Evolutionary conservation across 23 tunicate species (phyloP).

Genomic region (Oikopleura vanhoeffeni): DNA sequence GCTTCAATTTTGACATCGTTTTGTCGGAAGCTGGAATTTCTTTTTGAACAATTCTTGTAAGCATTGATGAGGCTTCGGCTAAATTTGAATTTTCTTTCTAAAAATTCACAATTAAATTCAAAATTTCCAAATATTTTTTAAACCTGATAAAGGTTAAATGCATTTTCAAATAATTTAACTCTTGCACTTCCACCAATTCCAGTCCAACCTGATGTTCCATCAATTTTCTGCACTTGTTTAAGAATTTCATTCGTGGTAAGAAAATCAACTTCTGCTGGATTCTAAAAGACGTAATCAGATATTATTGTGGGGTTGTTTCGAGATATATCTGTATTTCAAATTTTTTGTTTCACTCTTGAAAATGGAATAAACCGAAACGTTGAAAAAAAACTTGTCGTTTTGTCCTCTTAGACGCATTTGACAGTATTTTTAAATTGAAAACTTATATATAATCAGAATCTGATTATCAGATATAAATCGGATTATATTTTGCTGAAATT

Average conservation of each 20-base stretch:
- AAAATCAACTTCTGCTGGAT: background rate
- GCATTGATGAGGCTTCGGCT: background rate
- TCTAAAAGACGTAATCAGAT: too few species aligned
- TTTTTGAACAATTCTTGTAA: background rate
- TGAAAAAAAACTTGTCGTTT: too few species aligned
- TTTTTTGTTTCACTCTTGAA: too few species aligned
- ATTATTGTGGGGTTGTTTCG: too few species aligned
- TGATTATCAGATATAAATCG: too few species aligned
- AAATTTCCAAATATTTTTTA: background rate
- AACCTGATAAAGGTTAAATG: background rate
- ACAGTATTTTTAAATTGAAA: too few species aligned
- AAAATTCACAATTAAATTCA: background rate
- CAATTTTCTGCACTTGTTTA: background rate
- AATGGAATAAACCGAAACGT: too few species aligned
- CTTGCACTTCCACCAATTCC: background rate
- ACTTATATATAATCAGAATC: too few species aligned
- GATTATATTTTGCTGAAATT: too few species aligned
- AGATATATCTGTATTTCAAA: too few species aligned
- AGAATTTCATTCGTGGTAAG: background rate
- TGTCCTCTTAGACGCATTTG: too few species aligned
- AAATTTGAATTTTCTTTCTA: constrained; percentile 4
- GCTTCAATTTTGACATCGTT: background rate
- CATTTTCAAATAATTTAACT: background rate
- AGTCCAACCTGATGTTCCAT: constrained; percentile 1
- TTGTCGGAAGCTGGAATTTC: background rate